These are phyloP conservation scores for Chelon labrosus DNA, from an alignment of 2,797 vertebrate species.

Conservation along the genomic window DNA sequence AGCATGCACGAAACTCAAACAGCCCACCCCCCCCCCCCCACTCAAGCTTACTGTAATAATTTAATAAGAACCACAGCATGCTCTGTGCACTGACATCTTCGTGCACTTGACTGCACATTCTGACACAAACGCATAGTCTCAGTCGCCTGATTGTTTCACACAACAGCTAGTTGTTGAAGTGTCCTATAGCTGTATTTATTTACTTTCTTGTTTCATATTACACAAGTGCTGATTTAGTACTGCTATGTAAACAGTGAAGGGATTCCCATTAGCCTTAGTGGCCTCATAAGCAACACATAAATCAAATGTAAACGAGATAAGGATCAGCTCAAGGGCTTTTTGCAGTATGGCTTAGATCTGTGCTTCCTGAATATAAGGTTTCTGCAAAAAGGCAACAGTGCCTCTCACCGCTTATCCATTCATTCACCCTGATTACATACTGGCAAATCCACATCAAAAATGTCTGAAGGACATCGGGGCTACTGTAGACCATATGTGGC, in stretches of 20 bases:
- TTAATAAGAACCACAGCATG: conserved; percentile 69
- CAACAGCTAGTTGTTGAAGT: conserved; percentile 19
- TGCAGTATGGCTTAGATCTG: conserved; percentile 64
- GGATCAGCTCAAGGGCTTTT: conserved; percentile 67
- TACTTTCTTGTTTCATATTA: conserved; percentile 64
- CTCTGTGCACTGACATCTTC: conserved; percentile 39
- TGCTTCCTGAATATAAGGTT: conserved; percentile 78
- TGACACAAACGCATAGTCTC: conserved; percentile 45
- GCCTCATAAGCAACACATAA: conserved; percentile 66
- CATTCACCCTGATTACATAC: conserved; percentile 51
- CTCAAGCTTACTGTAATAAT: conserved; percentile 62
- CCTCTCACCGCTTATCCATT: conserved; percentile 50
- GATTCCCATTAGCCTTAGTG: conserved; percentile 68
- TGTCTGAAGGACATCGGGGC: conserved; percentile 40
- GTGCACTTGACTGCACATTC: conserved; percentile 54
- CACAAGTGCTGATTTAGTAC: conserved; percentile 69
- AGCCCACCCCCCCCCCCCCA: conserved; percentile 4
- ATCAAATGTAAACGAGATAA: conserved; percentile 82
- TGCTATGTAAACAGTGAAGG: conserved; percentile 67
- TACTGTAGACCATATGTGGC: conserved; percentile 58
- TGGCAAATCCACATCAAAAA: conserved; percentile 49
- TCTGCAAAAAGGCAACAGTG: conserved; percentile 49
- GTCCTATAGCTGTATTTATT: conserved; percentile 59
- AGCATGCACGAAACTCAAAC: conserved; percentile 22
- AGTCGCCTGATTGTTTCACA: conserved; percentile 33